Evolutionary conservation across 2,797 vertebrate species (phyloP).

Genomic region (Petrocephalus schoutedeni): DNA sequence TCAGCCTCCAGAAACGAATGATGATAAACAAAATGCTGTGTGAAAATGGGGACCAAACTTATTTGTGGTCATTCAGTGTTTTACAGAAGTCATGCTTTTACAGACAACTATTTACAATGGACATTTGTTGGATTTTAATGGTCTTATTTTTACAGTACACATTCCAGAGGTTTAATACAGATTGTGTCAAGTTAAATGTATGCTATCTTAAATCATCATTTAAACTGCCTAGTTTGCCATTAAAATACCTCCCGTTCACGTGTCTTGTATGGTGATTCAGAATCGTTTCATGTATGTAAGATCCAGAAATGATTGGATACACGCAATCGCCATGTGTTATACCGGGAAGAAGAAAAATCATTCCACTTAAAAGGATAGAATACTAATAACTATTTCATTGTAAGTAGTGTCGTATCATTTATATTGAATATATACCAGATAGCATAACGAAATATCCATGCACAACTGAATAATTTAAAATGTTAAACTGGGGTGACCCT

Average conservation of each 20-base stretch:
- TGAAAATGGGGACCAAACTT: slow-evolving; percentile 14
- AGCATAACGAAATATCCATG: neutral
- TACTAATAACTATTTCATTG: neutral
- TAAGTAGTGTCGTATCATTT: neutral
- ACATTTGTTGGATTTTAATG: slow-evolving; percentile 21
- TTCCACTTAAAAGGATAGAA: neutral
- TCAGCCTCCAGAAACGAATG: neutral
- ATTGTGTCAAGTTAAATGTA: slow-evolving; percentile 20
- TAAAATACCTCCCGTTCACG: neutral
- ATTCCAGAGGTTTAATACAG: slow-evolving; percentile 21
- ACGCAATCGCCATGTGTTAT: neutral
- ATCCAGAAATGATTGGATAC: neutral
- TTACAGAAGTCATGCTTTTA: slow-evolving; percentile 17
- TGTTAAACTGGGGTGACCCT: neutral
- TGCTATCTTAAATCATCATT: neutral
- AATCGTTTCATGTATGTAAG: neutral
- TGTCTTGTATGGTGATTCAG: neutral
- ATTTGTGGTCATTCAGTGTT: slow-evolving; percentile 8
- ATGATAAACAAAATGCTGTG: neutral
- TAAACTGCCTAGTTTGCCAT: slow-evolving; percentile 15
- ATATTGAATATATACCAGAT: neutral
- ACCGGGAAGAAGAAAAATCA: neutral
- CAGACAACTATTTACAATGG: neutral
- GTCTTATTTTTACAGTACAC: slow-evolving; percentile 21
- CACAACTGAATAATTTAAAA: neutral